Evolutionary conservation across 2,888 invertebrate genomes (phyloP), one percentile per base, ranked within the genome.

Genomic region (Hedychridium roseum): DNA sequence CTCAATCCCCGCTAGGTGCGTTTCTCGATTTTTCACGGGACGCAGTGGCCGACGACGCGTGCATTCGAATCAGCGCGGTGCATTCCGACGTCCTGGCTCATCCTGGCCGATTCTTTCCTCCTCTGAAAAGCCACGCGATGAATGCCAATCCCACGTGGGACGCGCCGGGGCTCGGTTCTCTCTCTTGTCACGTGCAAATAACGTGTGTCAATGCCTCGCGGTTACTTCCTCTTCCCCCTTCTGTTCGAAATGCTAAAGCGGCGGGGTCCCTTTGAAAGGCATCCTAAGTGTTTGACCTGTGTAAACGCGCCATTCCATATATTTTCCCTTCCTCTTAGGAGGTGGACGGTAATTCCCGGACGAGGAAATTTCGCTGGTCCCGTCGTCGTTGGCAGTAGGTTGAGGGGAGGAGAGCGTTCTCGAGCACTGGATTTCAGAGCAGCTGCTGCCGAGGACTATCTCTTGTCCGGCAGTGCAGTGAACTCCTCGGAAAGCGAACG

Each of bases 151-250:
- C 60, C 54, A 62, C 60, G 56, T 47, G 42, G 11, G 32, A 35
- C 32, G 21, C 30, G 35, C 27, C 34, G 15, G 35, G 40, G 43
- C 30, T 37, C 38, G 49, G 40, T 48, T 53, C 48, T 37, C 46
- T 63, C 55, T 63, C 61, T 59, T 55, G 53, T 59, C 63, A 50
- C 53, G 50, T 55, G 59, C 55, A 56, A 53, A 55, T 63, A 63
- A 61, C 55, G 49, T 55, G 52, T 58, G 50, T 61, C 59, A 44
- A 40, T 47, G 39, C 31, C 32, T 36, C 28, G 9, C 32, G 21
- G 26, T 36, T 35, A 53, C 59, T 58, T 52, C 59, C 60, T 50
- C 39, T 28, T 39, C 36, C 26, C 32, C 18, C 41, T 39, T 31
- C 18, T 27, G 11, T 27, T 27, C 9, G 9, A 6, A 6, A 6